Base-by-base conservation (phyloP, 2,797 vertebrate genomes). In the Etheostoma perlongum region DNA sequence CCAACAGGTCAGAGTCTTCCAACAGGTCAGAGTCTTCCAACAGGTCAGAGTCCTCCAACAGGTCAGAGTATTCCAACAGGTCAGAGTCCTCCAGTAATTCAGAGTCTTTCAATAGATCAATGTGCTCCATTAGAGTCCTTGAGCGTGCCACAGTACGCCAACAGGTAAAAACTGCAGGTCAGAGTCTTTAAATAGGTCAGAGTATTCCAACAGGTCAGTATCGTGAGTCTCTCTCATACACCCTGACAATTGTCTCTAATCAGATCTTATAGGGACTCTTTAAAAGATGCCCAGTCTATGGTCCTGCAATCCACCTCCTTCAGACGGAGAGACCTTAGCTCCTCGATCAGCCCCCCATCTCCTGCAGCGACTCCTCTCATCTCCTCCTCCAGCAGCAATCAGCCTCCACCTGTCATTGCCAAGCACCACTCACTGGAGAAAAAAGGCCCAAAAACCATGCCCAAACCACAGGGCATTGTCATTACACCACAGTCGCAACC, bases 271-370 rank as follows among this genome's bases (percentile, higher is more conserved):
- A 88, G 96, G 78, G 97, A 98, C 80, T 96, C 96, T 75, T 92
- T 98, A 81, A 98, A 98, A 87, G 96, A 97, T 0, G 96, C 95
- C 19, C 97, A 98, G 92, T 94, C 95, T 48, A 96, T 95, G 48
- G 97, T 98, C 16, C 91, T 99, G 47, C 92, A 95, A 3, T 98
- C 97, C 83, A 97, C 97, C 11, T 99, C 97, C 21, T 97, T 97
- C 84, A 93, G 93, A n/a, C 94, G 95, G 67, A 93, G 91, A 53
- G 96, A 97, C 78, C 91, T 96, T 14, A 92, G 84, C 23, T 78
- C 83, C 10, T 84, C 85, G 0, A 9, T 89, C 52, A 95, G 91
- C 48, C 85, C 95, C 3, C 68, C 82, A 0, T 62, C 74, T 71
- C 36, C 79, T 23, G 7, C 61, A 12, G 48, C 36, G 55, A 59